Percentiles rank a stretch among this genome's conserved stretches.
These are phyloP conservation scores for Lophochroa leadbeateri DNA, from an alignment of 2,113 vertebrate genomes.

Conservation along the genomic window DNA sequence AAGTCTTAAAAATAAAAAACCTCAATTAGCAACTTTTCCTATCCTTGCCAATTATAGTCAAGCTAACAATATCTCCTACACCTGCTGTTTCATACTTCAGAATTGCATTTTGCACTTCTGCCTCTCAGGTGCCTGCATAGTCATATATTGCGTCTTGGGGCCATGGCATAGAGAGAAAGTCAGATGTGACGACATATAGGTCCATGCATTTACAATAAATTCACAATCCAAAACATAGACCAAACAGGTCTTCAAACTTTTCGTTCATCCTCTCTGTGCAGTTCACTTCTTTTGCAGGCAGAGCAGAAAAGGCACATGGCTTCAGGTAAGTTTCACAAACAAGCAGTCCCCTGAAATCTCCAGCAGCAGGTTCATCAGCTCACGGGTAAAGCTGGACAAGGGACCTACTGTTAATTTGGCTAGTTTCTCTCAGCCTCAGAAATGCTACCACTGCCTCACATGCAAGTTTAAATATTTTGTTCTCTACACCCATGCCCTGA, in stretches of 20 bases:
- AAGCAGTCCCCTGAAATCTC: neutral
- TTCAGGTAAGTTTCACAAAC: neutral
- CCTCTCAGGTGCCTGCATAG: neutral
- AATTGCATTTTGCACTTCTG: neutral
- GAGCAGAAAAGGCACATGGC: neutral
- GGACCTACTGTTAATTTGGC: neutral
- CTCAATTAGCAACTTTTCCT: neutral
- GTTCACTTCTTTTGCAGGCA: neutral
- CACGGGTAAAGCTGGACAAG: neutral
- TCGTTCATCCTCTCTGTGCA: neutral
- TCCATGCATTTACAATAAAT: neutral
- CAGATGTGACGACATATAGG: neutral
- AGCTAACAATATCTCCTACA: neutral
- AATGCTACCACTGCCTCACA: neutral
- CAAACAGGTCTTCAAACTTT: neutral
- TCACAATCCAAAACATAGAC: neutral
- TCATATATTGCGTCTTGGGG: neutral
- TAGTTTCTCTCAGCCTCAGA: neutral
- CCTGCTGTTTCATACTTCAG: neutral
- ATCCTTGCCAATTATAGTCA: neutral
- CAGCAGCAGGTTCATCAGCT: neutral
- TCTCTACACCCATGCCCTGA: neutral
- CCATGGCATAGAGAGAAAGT: neutral
- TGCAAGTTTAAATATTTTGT: neutral
- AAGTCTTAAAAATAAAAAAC: neutral